Percentiles rank a stretch among this genome's conserved stretches.
phyloP scores from a whole-genome alignment of 2,113 vertebrate species.

The Eclectus roratus region DNA sequence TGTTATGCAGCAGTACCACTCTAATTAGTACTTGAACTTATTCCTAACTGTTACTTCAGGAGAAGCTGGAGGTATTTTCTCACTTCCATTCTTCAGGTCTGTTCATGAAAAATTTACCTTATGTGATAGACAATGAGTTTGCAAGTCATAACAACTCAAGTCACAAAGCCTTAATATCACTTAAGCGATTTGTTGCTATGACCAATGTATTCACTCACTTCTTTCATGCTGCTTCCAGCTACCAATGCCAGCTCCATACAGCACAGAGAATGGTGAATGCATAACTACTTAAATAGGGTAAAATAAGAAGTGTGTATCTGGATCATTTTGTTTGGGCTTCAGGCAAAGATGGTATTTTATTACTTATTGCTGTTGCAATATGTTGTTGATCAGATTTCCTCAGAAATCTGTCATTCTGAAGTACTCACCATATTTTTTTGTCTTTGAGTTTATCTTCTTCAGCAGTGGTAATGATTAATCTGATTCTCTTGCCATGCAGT shows the following conservation, averaged over 20 bases:
- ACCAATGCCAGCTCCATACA: neutral
- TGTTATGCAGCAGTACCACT: neutral
- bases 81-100: neutral
- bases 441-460: neutral
- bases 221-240: neutral
- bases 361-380: neutral
- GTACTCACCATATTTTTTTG: neutral
- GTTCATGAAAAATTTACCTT: neutral
- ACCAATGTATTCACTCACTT: neutral
- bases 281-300: neutral
- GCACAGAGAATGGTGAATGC: neutral
- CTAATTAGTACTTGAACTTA: neutral
- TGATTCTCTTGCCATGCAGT: neutral
- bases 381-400: neutral
- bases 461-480: neutral
- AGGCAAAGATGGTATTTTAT: neutral
- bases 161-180: neutral
- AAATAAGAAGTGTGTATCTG: neutral
- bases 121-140: neutral
- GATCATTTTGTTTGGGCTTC: neutral
- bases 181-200: neutral
- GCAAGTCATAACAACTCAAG: neutral
- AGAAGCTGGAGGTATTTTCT: neutral
- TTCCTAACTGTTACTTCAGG: neutral
- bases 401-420: neutral